Conservation (phyloP, 2,797 vertebrate genomes). For the Mormyrops attenuatus region DNA sequence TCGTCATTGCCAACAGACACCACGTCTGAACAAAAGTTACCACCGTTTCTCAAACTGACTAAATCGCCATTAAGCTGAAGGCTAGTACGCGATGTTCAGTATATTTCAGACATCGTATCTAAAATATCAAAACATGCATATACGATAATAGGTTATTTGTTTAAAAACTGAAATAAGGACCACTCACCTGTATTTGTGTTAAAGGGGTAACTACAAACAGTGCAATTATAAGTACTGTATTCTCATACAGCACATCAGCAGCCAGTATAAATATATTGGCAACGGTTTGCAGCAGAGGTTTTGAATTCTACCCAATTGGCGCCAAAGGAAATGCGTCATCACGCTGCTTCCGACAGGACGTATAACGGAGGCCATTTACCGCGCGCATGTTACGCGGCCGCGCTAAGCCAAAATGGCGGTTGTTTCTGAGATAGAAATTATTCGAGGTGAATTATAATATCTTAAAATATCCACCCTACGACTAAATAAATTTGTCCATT, state of each 20-base stretch:
- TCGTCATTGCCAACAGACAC: not conserved
- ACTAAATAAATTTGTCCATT: not conserved
- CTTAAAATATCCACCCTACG: not conserved
- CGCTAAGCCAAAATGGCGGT: conserved; percentile 15
- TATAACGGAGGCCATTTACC: conserved; percentile 13
- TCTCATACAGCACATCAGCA: not conserved
- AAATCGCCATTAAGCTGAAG: not conserved
- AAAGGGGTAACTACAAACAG: not conserved
- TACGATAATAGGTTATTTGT: not conserved
- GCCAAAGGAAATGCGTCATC: conserved; percentile 45
- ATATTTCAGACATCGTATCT: not conserved
- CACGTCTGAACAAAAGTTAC: not conserved
- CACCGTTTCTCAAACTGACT: not conserved
- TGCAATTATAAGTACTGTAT: not conserved
- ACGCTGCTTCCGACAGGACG: not conserved
- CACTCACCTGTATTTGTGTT: not conserved
- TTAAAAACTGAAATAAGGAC: not conserved
- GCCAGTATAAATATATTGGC: not conserved
- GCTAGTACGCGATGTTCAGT: not conserved
- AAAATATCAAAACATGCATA: not conserved
- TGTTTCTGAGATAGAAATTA: not conserved
- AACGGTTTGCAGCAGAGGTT: conserved; percentile 33
- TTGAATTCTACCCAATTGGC: conserved; percentile 54
- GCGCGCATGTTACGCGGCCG: not conserved
- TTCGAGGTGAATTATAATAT: not conserved